Evolutionary conservation across 2,113 vertebrate genomes (phyloP), one percentile per base, ranked within the genome.

Genomic region (Nyctereutes procyonoides): DNA sequence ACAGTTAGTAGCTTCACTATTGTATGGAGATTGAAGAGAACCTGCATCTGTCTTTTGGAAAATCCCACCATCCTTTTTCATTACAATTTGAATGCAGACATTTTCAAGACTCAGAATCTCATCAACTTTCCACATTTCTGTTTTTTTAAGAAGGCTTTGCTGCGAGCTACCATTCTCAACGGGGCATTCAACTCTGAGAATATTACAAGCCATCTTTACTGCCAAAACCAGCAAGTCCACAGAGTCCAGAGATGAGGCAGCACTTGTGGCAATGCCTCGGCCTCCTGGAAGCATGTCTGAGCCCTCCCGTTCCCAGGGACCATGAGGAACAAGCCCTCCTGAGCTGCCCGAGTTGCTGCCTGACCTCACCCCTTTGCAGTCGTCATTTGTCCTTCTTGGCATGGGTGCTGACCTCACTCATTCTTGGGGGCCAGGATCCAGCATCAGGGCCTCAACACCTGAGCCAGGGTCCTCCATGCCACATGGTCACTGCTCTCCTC

Each of bases 181-280:
- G 96, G 82, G 93, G 48, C 85, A 69, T 53, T 97, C 51, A 82
- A 73, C 90, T 92, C 93, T 94, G 86, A 96, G 97, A 97, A 88
- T 94, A 97, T 95, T 98, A 96, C 10, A 99, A 99, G 98, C 98
- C 98, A 98, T 99, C 97, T 96, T 98, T 98, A 97, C 98, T 95
- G 98, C 98, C 98, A 98, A 98, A 98, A 98, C 87, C 98, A 98
- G 97, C 96, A 96, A 98, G 97, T 93, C 93, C 92, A 81, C 85
- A 93, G 92, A 97, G 92, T 96, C 97, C 97, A 79, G 89, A 98
- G 97, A 92, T 89, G 91, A 98, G 97, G 89, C 95, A 90, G 96
- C 98, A 98, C 98, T 98, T 95, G 96, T 89, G 97, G 98, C 97
- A 94, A 86, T 96, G 98, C 98, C 97, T 97, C 98, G 98, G 98